A percentile compares a stretch with the other conserved stretches of the same genome.
These are phyloP conservation scores for Macroramphosus scolopax DNA, from an alignment of 2,797 vertebrate species.

Conservation along the genomic window DNA sequence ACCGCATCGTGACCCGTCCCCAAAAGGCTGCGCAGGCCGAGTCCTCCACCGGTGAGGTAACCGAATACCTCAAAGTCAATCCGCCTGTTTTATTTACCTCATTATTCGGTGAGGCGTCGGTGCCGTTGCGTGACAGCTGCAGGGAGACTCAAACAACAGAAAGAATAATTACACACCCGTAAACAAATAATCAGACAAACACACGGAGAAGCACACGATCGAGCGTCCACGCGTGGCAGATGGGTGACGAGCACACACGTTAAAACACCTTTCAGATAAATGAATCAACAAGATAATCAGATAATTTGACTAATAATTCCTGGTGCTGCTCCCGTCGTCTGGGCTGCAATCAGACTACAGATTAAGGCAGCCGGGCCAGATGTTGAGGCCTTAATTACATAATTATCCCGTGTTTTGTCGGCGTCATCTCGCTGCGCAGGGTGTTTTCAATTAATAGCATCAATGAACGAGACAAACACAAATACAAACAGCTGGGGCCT, in stretches of 20 bases:
- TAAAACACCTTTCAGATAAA: conserved; percentile 28
- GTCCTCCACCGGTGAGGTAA: no score
- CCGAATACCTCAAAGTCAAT: no score
- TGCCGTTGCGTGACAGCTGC: conserved; percentile 16
- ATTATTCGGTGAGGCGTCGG: neutral
- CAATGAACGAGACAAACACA: conserved; percentile 46
- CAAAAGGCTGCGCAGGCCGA: no score
- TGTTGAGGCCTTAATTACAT: conserved; percentile 52
- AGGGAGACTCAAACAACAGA: neutral
- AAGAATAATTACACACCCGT: neutral
- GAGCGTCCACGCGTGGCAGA: conserved; percentile 24
- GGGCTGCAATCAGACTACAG: conserved; percentile 10
- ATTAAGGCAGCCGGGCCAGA: conserved; percentile 38
- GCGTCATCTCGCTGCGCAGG: conserved; percentile 31
- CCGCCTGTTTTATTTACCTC: no score
- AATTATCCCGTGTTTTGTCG: conserved; percentile 49
- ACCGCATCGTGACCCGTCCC: no score
- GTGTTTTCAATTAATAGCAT: conserved; percentile 44
- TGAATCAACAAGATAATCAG: conserved; percentile 51
- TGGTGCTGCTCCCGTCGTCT: no score
- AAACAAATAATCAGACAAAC: conserved; percentile 18
- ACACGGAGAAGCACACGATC: conserved; percentile 25
- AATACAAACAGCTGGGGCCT: conserved; percentile 64
- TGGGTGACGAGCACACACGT: conserved; percentile 14
- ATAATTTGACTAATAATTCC: conserved; percentile 53